Conservation (phyloP, 1,140 invertebrate species). For the Calosoma granatense region DNA sequence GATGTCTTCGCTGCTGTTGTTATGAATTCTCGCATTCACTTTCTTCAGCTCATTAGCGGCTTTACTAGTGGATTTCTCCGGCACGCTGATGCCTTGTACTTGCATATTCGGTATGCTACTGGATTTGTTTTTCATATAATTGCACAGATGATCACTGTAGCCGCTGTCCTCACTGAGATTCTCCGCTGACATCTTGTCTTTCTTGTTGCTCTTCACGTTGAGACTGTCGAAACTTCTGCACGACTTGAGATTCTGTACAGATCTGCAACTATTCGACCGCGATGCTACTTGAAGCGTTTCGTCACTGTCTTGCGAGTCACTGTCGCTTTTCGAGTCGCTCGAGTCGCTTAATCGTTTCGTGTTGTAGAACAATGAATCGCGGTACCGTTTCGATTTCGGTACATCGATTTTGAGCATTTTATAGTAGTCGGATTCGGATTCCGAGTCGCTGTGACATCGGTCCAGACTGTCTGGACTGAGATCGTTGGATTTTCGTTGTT, state of each 20-base stretch:
- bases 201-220: constrained; percentile 16
- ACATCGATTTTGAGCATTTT: constrained; percentile 24
- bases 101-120: constrained; percentile 37
- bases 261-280: constrained; percentile 20
- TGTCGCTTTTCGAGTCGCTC: constrained; percentile 20
- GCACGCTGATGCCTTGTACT: constrained; percentile 16
- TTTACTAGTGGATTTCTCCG: constrained; percentile 24
- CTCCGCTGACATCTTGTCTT: constrained; percentile 51
- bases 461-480: constrained; percentile 45
- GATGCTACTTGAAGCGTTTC: constrained; percentile 23
- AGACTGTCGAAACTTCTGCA: constrained; percentile 41
- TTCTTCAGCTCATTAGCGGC: constrained; percentile 12
- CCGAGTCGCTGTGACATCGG: constrained; percentile 20
- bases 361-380: constrained; percentile 22
- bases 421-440: constrained; percentile 27
- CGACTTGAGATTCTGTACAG: constrained; percentile 34
- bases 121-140: constrained; percentile 32
- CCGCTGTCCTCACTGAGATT: constrained; percentile 67
- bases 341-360: constrained; percentile 18
- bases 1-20: constrained; percentile 9
- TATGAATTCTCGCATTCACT: neutral
- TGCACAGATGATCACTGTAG: constrained; percentile 50
- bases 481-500: constrained; percentile 25
- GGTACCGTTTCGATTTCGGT: constrained; percentile 17
- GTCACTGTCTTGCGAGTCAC: constrained; percentile 28